Evolutionary conservation across 2,797 vertebrate genomes (phyloP).

Genomic region (Hemibagrus guttatus): DNA sequence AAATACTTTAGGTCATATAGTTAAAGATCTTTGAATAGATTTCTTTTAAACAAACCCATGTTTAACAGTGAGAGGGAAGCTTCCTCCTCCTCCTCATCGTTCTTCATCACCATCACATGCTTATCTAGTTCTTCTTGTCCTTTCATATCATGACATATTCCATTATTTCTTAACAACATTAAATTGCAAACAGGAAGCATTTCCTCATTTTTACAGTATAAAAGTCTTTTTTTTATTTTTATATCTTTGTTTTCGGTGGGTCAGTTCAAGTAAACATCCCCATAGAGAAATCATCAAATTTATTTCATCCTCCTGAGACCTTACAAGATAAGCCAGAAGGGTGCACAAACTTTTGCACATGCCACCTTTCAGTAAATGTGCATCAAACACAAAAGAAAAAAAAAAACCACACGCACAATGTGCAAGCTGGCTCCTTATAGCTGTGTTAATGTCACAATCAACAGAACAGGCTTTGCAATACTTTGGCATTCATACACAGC

Average conservation of each 20-base stretch:
- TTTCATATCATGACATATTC: neutral
- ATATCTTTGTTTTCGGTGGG: too few species aligned
- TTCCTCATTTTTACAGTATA: neutral
- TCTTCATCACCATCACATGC: neutral
- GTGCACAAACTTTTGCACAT: neutral
- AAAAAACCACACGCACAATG: too few species aligned
- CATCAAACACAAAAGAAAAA: neutral
- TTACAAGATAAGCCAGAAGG: neutral
- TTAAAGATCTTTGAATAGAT: neutral
- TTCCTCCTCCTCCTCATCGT: too few species aligned
- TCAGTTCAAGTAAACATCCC: too few species aligned
- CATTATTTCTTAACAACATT: neutral
- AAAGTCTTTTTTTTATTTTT: neutral
- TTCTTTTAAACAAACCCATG: neutral
- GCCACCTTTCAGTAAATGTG: neutral
- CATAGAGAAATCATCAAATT: too few species aligned
- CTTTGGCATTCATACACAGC: too few species aligned
- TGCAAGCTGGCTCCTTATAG: neutral
- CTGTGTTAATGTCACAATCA: neutral
- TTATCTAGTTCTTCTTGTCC: neutral
- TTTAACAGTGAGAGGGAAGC: neutral
- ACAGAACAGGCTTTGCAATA: neutral
- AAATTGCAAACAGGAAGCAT: neutral
- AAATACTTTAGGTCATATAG: neutral
- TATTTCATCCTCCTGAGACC: neutral